Base-by-base conservation (phyloP, 2,888 invertebrate genomes). In the Panorpa germanica region DNA sequence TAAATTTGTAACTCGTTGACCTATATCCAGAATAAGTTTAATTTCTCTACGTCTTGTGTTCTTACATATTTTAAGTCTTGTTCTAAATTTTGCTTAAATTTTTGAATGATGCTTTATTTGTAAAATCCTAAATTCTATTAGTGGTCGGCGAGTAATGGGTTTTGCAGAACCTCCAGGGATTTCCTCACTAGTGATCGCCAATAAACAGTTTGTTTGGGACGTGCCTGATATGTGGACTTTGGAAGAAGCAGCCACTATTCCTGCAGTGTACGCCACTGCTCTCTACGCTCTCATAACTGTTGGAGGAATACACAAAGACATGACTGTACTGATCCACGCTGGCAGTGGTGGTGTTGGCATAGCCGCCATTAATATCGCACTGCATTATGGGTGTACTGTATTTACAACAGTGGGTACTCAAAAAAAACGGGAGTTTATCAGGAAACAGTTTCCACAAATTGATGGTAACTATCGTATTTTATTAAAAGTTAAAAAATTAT, bases 171-270 rank as follows among this genome's bases (percentile, higher is more conserved):
- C 43, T 12, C 54, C 62, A 25, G 65, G 68, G 4, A 45, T 74
- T 8, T 65, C 68, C 2, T 61, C 65, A 1, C 52, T 56, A n/a
- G n/a, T n/a, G n/a, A n/a, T n/a, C n/a, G n/a, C n/a, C n/a, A 13
- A 43, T 52, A 13, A 53, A 36, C 24, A 28, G 39, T 13, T 36
- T 22, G 19, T 27, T 28, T 83, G 80, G 80, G 51, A 62, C 20
- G 55, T 82, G 5, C 82, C 83, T 3, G 64, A 71, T 3, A 51
- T 59, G 5, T 82, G 80, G 78, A 61, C 59, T 13, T 53, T 81
- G 24, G 67, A 72, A 40, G 75, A 82, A 39, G 82, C 76, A 1
- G 74, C 76, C 4, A 72, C 76, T 0, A 62, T 82, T 1, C 83
- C 83, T 0, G 74, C 81, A n/a, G 78, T 78, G 1, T 83, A 81